Evolutionary conservation across 2,797 vertebrate genomes (phyloP).

Genomic region (Cottoperca gobio): DNA sequence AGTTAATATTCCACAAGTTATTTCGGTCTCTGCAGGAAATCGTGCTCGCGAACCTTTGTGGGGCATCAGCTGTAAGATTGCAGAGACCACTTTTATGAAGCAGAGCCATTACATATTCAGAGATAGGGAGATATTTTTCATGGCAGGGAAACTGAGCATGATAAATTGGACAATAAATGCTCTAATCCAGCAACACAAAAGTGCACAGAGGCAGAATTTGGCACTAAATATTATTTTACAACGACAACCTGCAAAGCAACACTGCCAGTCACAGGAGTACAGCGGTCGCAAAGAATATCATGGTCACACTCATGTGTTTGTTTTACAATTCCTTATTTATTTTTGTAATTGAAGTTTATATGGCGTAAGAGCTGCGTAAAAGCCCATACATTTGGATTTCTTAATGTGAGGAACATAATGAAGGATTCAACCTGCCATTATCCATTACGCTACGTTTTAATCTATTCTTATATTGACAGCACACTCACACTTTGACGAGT

Average conservation of each 20-base stretch:
- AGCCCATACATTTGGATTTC: constrained; percentile 19
- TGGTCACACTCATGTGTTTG: constrained; percentile 51
- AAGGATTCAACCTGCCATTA: constrained; percentile 1
- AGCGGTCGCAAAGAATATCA: constrained; percentile 38
- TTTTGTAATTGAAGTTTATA: constrained; percentile 59
- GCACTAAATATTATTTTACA: constrained; percentile 68
- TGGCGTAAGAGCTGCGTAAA: constrained; percentile 15
- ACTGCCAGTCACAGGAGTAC: constrained; percentile 34
- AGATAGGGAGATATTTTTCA: constrained; percentile 76
- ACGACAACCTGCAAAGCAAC: constrained; percentile 43
- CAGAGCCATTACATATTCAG: constrained; percentile 74
- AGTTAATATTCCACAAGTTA: constrained; percentile 60
- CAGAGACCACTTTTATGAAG: constrained; percentile 72
- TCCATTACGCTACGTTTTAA: constrained; percentile 1
- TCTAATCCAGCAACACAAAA: constrained; percentile 79
- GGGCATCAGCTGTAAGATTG: constrained; percentile 65
- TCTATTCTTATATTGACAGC: neutral
- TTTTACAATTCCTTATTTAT: constrained; percentile 52
- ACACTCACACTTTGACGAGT: neutral
- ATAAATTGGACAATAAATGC: constrained; percentile 86
- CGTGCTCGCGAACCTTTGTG: constrained; percentile 33
- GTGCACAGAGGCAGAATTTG: constrained; percentile 69
- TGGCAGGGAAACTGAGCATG: constrained; percentile 77
- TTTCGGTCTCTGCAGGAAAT: constrained; percentile 65
- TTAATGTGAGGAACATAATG: constrained; percentile 28